Conservation (phyloP, 2,113 vertebrate species). For the Percopsis transmontana region DNA sequence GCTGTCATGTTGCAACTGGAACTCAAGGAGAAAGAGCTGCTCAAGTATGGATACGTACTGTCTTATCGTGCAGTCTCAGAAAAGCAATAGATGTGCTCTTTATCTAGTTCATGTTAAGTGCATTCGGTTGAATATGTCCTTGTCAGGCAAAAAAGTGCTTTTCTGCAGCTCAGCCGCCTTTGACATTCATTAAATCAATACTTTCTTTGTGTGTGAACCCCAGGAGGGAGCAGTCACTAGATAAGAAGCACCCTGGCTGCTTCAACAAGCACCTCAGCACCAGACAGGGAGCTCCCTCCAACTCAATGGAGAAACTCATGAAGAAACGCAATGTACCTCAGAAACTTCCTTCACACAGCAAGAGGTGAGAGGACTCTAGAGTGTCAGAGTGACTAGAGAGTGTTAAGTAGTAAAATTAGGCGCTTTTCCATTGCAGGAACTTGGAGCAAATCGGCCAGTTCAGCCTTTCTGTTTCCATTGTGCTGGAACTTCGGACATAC, state of each 20-base stretch:
- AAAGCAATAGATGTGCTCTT: neutral
- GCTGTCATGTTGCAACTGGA: slow-evolving; percentile 97
- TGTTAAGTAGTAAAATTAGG: neutral
- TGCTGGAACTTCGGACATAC: too few species aligned
- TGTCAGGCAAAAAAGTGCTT: slow-evolving; percentile 24
- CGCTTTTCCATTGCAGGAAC: neutral
- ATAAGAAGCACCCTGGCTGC: slow-evolving; percentile 90
- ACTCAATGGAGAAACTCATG: slow-evolving; percentile 94
- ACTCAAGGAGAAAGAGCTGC: slow-evolving; percentile 93
- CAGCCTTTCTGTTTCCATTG: too few species aligned
- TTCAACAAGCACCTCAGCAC: slow-evolving; percentile 86
- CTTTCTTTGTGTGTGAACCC: slow-evolving; percentile 40
- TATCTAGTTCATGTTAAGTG: slow-evolving; percentile 12
- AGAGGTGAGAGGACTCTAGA: slow-evolving; percentile 77
- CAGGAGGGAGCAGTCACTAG: slow-evolving; percentile 93
- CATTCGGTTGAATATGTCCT: neutral
- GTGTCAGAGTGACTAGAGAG: neutral
- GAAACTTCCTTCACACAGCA: slow-evolving; percentile 89
- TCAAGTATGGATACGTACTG: slow-evolving; percentile 78
- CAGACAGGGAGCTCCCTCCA: slow-evolving; percentile 85
- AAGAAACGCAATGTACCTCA: slow-evolving; percentile 96
- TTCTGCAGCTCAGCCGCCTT: neutral
- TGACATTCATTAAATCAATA: slow-evolving; percentile 32
- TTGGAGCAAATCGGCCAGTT: too few species aligned
- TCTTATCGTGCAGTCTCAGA: neutral